Conservation (phyloP, 1,140 invertebrate genomes). For the Eurosta solidaginis region DNA sequence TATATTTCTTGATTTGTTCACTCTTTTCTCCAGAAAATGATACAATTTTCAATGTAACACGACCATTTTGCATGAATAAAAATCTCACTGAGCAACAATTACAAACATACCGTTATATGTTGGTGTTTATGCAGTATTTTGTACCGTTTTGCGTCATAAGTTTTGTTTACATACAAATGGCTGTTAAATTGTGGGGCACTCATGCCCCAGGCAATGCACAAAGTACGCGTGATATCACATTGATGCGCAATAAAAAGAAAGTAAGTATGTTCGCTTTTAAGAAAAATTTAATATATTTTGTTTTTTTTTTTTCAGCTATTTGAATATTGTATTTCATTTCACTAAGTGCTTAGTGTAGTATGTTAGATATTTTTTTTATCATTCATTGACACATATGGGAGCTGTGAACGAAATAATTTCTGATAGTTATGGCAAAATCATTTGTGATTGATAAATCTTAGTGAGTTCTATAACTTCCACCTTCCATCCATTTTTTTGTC, state of each 20-base stretch:
- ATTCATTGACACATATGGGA: too few species aligned
- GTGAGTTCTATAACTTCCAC: too few species aligned
- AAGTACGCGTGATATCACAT: conserved; percentile 72
- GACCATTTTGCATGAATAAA: conserved; percentile 67
- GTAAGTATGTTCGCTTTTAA: conserved; percentile 64
- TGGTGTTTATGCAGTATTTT: conserved; percentile 73
- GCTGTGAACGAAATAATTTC: too few species aligned
- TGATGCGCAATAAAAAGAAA: conserved; percentile 81
- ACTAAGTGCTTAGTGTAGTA: too few species aligned
- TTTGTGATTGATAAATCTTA: too few species aligned
- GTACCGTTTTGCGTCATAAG: conserved; percentile 77
- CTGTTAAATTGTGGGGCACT: conserved; percentile 74
- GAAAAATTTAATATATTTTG: neutral
- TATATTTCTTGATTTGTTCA: conserved; percentile 10
- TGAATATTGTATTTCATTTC: neutral
- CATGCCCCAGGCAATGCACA: conserved; percentile 77
- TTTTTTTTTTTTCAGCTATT: neutral
- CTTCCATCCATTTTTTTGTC: too few species aligned
- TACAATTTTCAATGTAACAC: conserved; percentile 48
- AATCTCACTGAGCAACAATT: conserved; percentile 63
- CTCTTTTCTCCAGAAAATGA: conserved; percentile 41
- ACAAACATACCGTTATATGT: conserved; percentile 64
- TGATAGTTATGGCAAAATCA: too few species aligned
- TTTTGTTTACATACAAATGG: conserved; percentile 80
- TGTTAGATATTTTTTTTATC: too few species aligned